A percentile compares a stretch with the other conserved stretches of the same genome.
phyloP scores from a whole-genome alignment of 2,888 invertebrate species.

The Terebella lapidaria region DNA sequence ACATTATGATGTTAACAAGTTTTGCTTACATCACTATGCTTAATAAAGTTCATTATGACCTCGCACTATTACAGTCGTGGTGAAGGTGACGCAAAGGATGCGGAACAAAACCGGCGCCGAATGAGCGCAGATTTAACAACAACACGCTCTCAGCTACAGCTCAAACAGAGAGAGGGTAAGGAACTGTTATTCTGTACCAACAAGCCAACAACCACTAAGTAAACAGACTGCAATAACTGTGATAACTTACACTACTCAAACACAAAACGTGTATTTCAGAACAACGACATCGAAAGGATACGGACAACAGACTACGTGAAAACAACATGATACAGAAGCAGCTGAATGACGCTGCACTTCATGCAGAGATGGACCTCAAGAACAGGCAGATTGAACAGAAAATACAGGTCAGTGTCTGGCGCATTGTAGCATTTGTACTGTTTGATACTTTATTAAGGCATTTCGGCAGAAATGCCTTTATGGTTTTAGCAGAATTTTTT shows the following conservation, averaged over 20 bases:
- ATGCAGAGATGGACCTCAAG: constrained; percentile 43
- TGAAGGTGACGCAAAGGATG: constrained; percentile 42
- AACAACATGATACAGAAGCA: constrained; percentile 41
- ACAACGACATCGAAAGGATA: constrained; percentile 39
- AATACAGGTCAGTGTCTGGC: constrained; percentile 29
- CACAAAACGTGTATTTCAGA: no score
- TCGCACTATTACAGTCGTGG: constrained; percentile 26
- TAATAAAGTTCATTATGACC: no score
- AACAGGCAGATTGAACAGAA: constrained; percentile 42
- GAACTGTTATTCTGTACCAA: not conserved
- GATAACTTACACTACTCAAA: no score
- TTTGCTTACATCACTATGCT: no score
- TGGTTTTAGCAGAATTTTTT: no score
- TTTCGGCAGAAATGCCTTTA: no score
- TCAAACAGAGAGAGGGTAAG: constrained; percentile 48
- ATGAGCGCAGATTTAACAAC: constrained; percentile 41
- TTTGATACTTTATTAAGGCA: no score
- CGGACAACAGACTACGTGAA: constrained; percentile 38
- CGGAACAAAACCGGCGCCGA: constrained; percentile 39
- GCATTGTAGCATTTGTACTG: no score
- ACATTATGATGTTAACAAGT: no score
- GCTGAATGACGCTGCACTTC: constrained; percentile 40
- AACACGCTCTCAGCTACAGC: constrained; percentile 41
- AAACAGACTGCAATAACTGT: not conserved
- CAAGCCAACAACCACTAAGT: not conserved